phyloP scores from a whole-genome alignment of 2,797 vertebrate species.

The Schizothorax lantsangensis region DNA sequence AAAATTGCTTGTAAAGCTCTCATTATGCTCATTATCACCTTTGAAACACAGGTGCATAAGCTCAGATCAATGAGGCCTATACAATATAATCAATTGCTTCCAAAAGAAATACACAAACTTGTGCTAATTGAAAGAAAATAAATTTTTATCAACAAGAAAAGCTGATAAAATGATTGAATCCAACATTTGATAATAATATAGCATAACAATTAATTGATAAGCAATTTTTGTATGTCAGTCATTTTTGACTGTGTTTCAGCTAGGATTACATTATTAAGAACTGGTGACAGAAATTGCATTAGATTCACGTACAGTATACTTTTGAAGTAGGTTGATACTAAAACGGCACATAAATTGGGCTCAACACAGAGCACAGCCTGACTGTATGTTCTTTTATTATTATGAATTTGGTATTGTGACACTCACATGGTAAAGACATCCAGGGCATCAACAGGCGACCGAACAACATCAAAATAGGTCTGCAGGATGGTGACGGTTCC shows the following conservation, averaged over 20 bases:
- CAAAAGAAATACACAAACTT: no score
- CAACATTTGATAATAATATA: not conserved
- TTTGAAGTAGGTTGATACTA: not conserved
- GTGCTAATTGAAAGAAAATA: not conserved
- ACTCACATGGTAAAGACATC: slow-evolving; percentile 96
- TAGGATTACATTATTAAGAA: not conserved
- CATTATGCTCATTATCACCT: not conserved
- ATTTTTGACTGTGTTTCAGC: not conserved
- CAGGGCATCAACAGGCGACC: slow-evolving; percentile 84
- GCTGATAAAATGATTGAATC: not conserved
- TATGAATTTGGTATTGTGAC: not conserved
- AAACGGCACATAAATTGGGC: not conserved
- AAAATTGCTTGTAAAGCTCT: no score
- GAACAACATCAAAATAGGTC: slow-evolving; percentile 94
- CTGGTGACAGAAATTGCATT: not conserved
- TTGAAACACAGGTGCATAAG: not conserved
- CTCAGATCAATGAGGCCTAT: not conserved
- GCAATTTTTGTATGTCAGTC: not conserved
- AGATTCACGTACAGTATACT: not conserved
- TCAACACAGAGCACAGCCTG: not conserved
- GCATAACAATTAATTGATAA: not conserved
- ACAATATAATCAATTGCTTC: not conserved
- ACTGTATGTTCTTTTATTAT: not conserved
- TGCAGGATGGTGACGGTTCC: slow-evolving; percentile 96
- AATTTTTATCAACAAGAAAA: not conserved